Base-by-base conservation (phyloP, 2,797 vertebrate species). In the Hybognathus amarus region DNA sequence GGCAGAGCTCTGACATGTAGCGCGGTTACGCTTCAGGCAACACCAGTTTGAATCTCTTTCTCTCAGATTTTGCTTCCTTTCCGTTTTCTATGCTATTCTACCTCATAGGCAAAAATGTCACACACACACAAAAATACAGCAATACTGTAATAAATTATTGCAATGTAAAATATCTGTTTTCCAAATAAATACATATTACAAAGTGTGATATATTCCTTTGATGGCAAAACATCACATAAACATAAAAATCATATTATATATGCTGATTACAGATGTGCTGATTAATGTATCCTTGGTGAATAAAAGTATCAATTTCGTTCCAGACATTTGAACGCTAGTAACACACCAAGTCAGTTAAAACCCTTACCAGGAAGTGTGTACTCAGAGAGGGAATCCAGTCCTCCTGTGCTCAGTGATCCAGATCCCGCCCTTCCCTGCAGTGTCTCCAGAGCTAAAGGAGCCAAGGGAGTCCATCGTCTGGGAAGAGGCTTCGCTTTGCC, bases 381-480 rank as follows among this genome's bases (percentile, higher is more conserved):
- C 87, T 96, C 95, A 0, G 94, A 95, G 78, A 95, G 89, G 0
- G 95, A 96, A 90, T 95, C 95, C 15, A 96, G 91, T 24, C 94
- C 94, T 2, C 93, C 93, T 36, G 89, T 61, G 12, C 88, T 45
- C 0, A 89, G 64, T 33, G 87, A 85, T 66, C 91, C 94, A 6
- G 82, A 78, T n/a, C 7, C 80, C 87, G 4, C 87, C 77, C 18
- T 79, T 79, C 5, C 88, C 89, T 50, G 90, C 91, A 47, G 88
- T 90, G 3, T 93, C 94, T 78, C 87, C 92, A 1, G 90, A 83
- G 69, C 91, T 77, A 38, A 97, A 98, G 89, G 93, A 91, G 87
- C 97, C 96, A 68, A 98, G 92, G 50, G 95, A 92, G 87, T 98
- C 97, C 79, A 97, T 94, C 89, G 91, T 92, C 83, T 96, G 95